Evolutionary conservation across 2,113 vertebrate genomes (phyloP).

Genomic region (Ceyx melanurus): DNA sequence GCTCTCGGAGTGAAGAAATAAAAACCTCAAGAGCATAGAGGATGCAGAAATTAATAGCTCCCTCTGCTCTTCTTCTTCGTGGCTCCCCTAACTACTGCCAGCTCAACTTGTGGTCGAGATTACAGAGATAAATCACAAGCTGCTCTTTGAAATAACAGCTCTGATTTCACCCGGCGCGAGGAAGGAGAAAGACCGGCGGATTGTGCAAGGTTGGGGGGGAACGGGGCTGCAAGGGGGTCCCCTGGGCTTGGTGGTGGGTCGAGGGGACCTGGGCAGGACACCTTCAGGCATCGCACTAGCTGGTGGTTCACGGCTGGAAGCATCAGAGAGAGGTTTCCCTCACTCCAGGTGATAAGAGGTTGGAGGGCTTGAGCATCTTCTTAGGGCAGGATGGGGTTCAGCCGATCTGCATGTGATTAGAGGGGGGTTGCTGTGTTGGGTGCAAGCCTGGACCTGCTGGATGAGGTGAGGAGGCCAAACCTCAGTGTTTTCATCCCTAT

Average conservation of each 20-base stretch:
- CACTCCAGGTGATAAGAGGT: neutral
- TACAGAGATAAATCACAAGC: constrained; percentile 65
- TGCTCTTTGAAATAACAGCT: constrained; percentile 62
- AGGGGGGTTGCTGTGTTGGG: neutral
- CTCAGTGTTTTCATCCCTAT: neutral
- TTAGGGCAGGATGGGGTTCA: neutral
- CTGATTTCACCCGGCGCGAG: constrained; percentile 43
- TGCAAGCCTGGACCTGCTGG: neutral
- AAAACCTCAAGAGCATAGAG: constrained; percentile 39
- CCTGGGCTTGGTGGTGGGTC: rapidly evolving
- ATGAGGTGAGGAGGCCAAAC: rapidly evolving
- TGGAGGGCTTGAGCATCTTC: neutral
- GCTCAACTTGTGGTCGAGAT: constrained; percentile 67
- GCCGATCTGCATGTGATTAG: rapidly evolving
- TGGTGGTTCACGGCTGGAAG: rapidly evolving
- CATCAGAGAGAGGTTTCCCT: neutral
- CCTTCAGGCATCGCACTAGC: neutral
- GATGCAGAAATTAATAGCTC: constrained; percentile 43
- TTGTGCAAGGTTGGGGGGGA: constrained; percentile 10
- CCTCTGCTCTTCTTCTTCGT: constrained; percentile 13
- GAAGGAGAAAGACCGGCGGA: neutral
- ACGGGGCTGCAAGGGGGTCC: rapidly evolving
- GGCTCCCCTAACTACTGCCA: constrained; percentile 55
- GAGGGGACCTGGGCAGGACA: rapidly evolving
- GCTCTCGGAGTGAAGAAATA: neutral